A percentile compares a stretch with the other conserved stretches of the same genome.
Evolutionary conservation across 2,888 invertebrate genomes (phyloP).

Genomic region (Harpagoxenus sublaevis): DNA sequence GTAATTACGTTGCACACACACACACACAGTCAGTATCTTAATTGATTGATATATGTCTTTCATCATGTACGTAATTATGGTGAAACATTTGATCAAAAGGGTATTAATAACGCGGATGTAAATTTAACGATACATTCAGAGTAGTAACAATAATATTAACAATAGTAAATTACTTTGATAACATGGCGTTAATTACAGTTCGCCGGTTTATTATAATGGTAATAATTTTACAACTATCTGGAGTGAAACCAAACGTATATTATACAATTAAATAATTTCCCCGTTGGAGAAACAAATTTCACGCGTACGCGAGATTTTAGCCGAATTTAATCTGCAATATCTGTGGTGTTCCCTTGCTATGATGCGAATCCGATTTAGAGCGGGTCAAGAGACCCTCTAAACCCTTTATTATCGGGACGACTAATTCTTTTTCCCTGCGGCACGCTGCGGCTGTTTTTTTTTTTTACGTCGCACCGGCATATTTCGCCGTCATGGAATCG

Average conservation of each 20-base stretch:
- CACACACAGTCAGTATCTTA: conserved; percentile 11
- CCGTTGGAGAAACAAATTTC: conserved; percentile 18
- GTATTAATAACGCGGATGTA: not conserved
- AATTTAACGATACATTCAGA: not conserved
- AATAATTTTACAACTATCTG: conserved; percentile 30
- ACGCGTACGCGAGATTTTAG: conserved; percentile 13
- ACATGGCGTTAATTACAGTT: conserved; percentile 16
- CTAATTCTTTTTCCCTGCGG: not conserved
- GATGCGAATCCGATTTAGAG: conserved; percentile 1
- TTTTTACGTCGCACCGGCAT: not conserved
- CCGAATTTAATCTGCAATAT: conserved; percentile 10
- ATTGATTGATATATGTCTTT: conserved; percentile 25
- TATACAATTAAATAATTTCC: conserved; percentile 5
- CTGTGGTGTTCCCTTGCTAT: not conserved
- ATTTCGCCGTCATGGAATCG: conserved; percentile 16
- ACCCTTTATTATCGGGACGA: not conserved
- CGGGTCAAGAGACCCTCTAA: too few relatives aligned
- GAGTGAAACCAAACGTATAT: not conserved
- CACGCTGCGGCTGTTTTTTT: not conserved
- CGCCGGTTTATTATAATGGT: conserved; percentile 1
- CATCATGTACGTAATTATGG: not conserved
- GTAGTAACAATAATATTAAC: not conserved
- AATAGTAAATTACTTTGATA: conserved; percentile 28
- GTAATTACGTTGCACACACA: conserved; percentile 6
- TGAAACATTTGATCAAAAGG: conserved; percentile 7